Base-by-base conservation (phyloP, 2,797 vertebrate species). In the Oceanodroma leucorhoa region DNA sequence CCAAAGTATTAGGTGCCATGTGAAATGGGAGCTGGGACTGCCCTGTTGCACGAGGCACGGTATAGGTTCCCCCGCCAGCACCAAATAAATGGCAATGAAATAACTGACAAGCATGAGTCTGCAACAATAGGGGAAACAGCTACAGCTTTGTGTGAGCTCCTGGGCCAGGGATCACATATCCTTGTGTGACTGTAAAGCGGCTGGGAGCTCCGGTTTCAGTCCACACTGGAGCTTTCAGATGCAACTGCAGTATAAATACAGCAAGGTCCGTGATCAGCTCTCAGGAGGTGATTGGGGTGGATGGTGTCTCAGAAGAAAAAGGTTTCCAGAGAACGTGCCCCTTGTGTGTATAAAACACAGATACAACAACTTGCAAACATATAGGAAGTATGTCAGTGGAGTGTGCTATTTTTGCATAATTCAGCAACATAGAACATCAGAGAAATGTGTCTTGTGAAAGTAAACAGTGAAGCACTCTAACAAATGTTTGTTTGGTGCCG, bases 21-120 rank as follows among this genome's bases (percentile, higher is more conserved):
- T 45, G 30, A 55, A 60, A 23, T 9, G 22, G 45, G 32, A 88
- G 30, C 43, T 61, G n/a, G 43, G 36, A 41, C 71, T 80, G 46
- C 22, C n/a, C 22, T 1, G 0, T 24, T 65, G 64, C 58, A 53
- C 0, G 1, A 54, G 61, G 48, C 36, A 38, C 29, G 12, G 18
- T 21, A 2, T 26, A 29, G 40, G 30, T 91, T 65, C 12, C 34
- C 43, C 27, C 0, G 1, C 26, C 36, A 54, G 67, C 45, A 50
- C 26, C 29, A 12, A 43, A 15, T 12, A 77, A 62, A 34, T 26
- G 53, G 41, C 54, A 57, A 30, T 0, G 0, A 53, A 78, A 41
- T 64, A 84, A 65, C 20, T 64, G 61, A 62, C 24, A 55, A 14
- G 43, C 34, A 41, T 34, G 46, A n/a, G 40, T n/a, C 29, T 76